Percentiles rank a stretch among this genome's conserved stretches.
Evolutionary conservation across 2,797 vertebrate species (phyloP).

Genomic region (Anniella stebbinsi): DNA sequence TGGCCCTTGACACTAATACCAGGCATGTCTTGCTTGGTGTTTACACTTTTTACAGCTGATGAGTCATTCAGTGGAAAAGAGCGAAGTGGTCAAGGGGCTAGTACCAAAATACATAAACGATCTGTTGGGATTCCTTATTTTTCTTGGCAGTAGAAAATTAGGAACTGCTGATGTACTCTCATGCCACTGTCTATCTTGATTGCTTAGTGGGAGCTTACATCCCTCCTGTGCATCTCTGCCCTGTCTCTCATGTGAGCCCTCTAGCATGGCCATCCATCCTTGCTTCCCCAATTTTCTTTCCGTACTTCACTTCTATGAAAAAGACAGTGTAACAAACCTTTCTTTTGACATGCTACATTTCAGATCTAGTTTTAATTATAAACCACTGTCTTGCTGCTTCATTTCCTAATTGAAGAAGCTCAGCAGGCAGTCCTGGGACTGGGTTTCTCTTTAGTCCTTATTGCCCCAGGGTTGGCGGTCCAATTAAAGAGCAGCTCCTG

Average conservation of each 20-base stretch:
- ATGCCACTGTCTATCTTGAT: conserved; percentile 51
- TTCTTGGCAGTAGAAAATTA: conserved; percentile 56
- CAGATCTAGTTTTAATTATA: conserved; percentile 43
- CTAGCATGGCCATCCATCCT: background rate
- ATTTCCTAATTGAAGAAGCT: conserved; percentile 66
- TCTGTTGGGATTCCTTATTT: conserved; percentile 15
- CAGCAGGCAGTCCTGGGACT: conserved; percentile 63
- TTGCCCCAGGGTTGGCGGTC: conserved; percentile 65
- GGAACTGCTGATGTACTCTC: conserved; percentile 37
- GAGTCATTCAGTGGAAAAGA: conserved; percentile 46
- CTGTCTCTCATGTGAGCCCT: background rate
- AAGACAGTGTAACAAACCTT: background rate
- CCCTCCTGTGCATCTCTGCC: background rate
- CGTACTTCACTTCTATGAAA: accelerated
- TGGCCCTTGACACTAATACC: background rate
- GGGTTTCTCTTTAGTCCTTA: conserved; percentile 70
- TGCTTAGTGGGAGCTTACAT: conserved; percentile 52
- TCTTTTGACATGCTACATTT: conserved; percentile 38
- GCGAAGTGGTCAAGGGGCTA: conserved; percentile 65
- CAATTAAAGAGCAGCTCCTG: conserved; percentile 71
- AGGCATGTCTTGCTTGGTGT: background rate
- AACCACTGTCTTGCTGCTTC: conserved; percentile 62
- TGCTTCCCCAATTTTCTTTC: background rate
- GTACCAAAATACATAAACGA: conserved; percentile 33
- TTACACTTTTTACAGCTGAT: background rate